Evolutionary conservation across 2,113 vertebrate genomes (phyloP).

Genomic region (Myotis brandtii): DNA sequence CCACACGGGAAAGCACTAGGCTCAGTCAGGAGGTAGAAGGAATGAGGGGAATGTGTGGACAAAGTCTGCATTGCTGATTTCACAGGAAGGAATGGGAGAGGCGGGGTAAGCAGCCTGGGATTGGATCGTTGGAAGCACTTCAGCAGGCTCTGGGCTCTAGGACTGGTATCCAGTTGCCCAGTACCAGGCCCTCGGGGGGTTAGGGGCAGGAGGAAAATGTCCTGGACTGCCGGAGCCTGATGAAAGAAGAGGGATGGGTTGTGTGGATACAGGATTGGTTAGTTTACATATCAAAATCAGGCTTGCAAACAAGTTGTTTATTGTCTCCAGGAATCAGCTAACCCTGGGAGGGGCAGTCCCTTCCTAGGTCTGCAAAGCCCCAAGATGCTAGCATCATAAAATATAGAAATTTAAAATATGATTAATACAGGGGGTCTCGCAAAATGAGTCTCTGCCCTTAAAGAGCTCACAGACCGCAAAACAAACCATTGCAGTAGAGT

Average conservation of each 20-base stretch:
- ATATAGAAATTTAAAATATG: constrained; percentile 8
- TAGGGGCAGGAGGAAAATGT: background rate
- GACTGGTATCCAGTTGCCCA: too few species aligned
- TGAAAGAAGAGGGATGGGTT: background rate
- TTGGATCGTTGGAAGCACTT: too few species aligned
- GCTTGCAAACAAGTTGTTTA: background rate
- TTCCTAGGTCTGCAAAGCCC: background rate
- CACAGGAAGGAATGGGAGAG: background rate
- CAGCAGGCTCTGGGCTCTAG: too few species aligned
- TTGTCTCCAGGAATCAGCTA: background rate
- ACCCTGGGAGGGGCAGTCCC: background rate
- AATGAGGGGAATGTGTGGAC: background rate
- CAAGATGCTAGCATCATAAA: background rate
- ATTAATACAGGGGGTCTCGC: background rate
- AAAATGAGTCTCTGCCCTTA: constrained; percentile 33
- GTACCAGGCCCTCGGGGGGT: too few species aligned
- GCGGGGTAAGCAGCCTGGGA: too few species aligned
- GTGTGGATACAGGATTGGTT: background rate
- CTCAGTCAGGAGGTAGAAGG: background rate
- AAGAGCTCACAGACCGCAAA: constrained; percentile 36
- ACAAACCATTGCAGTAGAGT: background rate
- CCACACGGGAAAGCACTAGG: background rate
- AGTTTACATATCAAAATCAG: constrained; percentile 16
- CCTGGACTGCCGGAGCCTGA: background rate
- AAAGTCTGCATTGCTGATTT: background rate